Base-by-base conservation (phyloP, 2,888 invertebrate genomes). In the Mythimna lalbum region DNA sequence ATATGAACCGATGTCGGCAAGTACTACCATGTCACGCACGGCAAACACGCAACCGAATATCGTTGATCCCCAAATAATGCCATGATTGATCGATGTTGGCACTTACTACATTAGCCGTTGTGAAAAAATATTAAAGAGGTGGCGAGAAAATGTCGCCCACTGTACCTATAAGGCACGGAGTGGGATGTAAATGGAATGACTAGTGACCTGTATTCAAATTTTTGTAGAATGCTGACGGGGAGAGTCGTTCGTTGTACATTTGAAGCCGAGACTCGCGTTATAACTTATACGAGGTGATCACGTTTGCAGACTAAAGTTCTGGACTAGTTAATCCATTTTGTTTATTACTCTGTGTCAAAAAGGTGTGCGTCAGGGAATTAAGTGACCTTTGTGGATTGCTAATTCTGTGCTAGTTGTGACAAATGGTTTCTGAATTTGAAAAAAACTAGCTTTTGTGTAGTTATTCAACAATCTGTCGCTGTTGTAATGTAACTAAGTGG, bases 11-110 rank as follows among this genome's bases (percentile, higher is more conserved):
- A 89, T 89, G 89, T 89, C 87, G 87, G 88, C 86, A 87, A 91
- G 88, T 87, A 88, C 83, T 86, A 85, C 83, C 79, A 81, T 89
- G 89, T 88, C 89, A 90, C 90, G 90, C 90, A 89, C 87, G 84
- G 87, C 79, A 86, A 87, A 88, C 93, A 93, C 93, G 93, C 93
- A 88, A 93, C 87, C 83, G 86, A 89, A 87, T 88, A 89, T 79
- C 86, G 90, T 87, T 91, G 90, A 91, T 92, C 90, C 90, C 87
- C 85, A 89, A 90, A 92, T 92, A 92, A 91, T 88, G 88, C 90
- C 82, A 90, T 93, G 93, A 94, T 94, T 92, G 93, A 94, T 94
- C 88, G 92, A 87, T 89, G 89, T 92, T 92, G 89, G 89, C 92
- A 92, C 92, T 93, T 90, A 92, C 88, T 90, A 88, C 90, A 90